A percentile compares a stretch with the other conserved stretches of the same genome.
phyloP scores from a whole-genome alignment of 1,140 invertebrate genomes.

The Calliopsis andreniformis region DNA sequence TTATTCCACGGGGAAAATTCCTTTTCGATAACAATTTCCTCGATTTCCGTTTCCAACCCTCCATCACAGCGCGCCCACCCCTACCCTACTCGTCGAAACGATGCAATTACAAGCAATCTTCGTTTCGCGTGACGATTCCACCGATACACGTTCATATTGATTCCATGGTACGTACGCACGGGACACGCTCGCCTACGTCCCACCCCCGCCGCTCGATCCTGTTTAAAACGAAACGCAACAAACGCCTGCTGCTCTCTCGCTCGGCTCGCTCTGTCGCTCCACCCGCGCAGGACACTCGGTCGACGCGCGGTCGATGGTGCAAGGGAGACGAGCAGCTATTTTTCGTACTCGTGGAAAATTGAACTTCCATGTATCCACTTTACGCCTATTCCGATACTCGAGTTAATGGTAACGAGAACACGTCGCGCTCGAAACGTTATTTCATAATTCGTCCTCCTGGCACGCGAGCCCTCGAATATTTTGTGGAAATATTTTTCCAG shows the following conservation, averaged over 20 bases:
- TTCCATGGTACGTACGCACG: conserved; percentile 2
- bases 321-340: conserved; percentile 2
- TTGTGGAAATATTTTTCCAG: conserved; percentile 23
- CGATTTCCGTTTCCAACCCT: neutral
- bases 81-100: conserved; percentile 19
- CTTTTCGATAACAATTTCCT: conserved; percentile 37
- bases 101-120: conserved; percentile 45
- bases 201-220: neutral
- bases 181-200: neutral
- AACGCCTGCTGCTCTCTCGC: neutral
- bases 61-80: neutral
- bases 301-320: neutral
- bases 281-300: neutral
- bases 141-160: conserved; percentile 26
- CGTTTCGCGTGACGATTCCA: conserved; percentile 35
- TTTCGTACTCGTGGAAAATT: conserved; percentile 26
- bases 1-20: neutral
- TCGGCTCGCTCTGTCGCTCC: neutral
- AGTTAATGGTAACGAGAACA: conserved; percentile 40
- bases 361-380: conserved; percentile 45
- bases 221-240: conserved; percentile 18
- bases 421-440: conserved; percentile 18
- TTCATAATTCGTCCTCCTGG: conserved; percentile 21
- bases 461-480: neutral
- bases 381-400: conserved; percentile 10